These are phyloP conservation scores for Clinocottus analis DNA, from an alignment of 2,113 vertebrate species.

Conservation along the genomic window DNA sequence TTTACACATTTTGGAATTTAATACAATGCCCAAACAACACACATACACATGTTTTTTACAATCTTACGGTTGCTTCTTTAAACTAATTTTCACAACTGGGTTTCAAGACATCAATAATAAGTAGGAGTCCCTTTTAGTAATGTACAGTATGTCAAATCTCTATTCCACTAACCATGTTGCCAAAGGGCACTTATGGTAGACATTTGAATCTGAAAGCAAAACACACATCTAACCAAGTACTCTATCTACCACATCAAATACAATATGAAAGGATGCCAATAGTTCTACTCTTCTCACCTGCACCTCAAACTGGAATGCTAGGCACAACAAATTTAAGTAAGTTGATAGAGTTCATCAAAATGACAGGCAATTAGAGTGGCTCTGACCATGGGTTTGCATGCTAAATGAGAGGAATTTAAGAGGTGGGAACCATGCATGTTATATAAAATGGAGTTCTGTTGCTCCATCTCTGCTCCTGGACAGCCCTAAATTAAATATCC, in stretches of 20 bases:
- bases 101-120: not conserved
- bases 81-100: not conserved
- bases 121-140: not conserved
- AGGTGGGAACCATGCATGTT: conserved; percentile 70
- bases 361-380: conserved; percentile 82
- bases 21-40: not conserved
- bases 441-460: conserved; percentile 64
- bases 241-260: conserved; percentile 18
- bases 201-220: not conserved
- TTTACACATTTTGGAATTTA: not conserved
- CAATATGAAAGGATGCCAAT: conserved; percentile 1
- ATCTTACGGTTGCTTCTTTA: not conserved
- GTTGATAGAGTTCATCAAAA: conserved; percentile 83
- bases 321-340: conserved; percentile 79
- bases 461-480: conserved; percentile 71
- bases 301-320: conserved; percentile 61
- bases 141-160: not conserved
- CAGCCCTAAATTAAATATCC: conserved; percentile 83
- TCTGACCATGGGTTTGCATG: conserved; percentile 74
- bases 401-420: conserved; percentile 80
- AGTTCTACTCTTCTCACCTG: conserved; percentile 48
- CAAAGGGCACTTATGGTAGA: conserved; percentile 1
- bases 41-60: not conserved
- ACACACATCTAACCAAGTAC: conserved; percentile 15
- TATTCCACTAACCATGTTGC: not conserved